Base-by-base conservation (phyloP, 2,797 vertebrate species). In the Lepilemur ruficaudatus region DNA sequence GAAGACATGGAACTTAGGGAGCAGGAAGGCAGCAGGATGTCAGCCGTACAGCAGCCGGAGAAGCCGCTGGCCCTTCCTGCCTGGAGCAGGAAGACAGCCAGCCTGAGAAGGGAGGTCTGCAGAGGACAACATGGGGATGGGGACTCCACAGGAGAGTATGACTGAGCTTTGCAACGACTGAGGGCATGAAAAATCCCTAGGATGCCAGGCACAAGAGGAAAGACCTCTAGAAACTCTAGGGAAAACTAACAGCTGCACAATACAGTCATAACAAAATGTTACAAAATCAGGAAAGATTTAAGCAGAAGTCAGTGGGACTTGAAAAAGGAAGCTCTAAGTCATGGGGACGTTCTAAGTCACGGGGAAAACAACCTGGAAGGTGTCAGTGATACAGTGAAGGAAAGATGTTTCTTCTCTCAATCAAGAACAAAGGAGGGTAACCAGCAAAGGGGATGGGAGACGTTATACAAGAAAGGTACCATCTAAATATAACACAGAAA, bases 391-490 rank as follows among this genome's bases (percentile, higher is more conserved):
- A 48, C 2, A 52, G 75, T 22, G 41, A 83, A 86, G 46, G 85
- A 93, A 93, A 84, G 10, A 38, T 20, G 23, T 38, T 81, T 89
- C 48, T 63, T 92, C n/a, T 89, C 73, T 95, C 57, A 82, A 82
- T 57, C 14, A 70, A 89, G 67, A 84, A 63, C 80, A 43, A 76
- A 75, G 48, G 86, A 90, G 82, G 22, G 35, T 43, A 84, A 91
- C 6, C 35, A 76, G 38, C 46, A 57, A 80, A 89, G 30, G n/a
- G n/a, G 50, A 46, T 70, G 15, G 46, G 32, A 20, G 46, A n/a
- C 82, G 81, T 50, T 15, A 92, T 23, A 86, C n/a, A 38, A 65
- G 81, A 86, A 90, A 90, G 17, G 12, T 23, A 30, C n/a, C 11
- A 92, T 67, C 80, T 73, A 93, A 80, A 79, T 55, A 48, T 46